Percentiles rank a stretch among this genome's conserved stretches.
Conservation (phyloP, 2,888 invertebrate genomes). For the Cheilosia pagana region DNA sequence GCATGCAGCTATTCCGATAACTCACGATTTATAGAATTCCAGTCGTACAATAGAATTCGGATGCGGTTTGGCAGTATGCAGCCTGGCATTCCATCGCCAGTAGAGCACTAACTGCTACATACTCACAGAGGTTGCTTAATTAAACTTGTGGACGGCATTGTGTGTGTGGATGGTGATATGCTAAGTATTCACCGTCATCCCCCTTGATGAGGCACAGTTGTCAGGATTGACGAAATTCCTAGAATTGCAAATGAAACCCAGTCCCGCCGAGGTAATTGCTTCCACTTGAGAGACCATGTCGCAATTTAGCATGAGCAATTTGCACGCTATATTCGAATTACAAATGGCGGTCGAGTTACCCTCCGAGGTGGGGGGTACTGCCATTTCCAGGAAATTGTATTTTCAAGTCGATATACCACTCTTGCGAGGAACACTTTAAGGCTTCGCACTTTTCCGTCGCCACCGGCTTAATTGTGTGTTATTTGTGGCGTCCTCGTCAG, state of each 20-base stretch:
- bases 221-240: constrained; percentile 48
- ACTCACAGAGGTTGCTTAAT: constrained; percentile 31
- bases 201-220: background rate
- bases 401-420: constrained; percentile 35
- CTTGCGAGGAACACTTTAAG: constrained; percentile 57
- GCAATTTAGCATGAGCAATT: constrained; percentile 72
- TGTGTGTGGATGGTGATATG: constrained; percentile 27
- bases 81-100: constrained; percentile 56
- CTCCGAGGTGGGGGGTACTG: background rate
- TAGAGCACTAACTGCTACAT: constrained; percentile 27
- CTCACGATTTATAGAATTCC: constrained; percentile 74
- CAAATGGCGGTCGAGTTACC: constrained; percentile 40
- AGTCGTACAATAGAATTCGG: constrained; percentile 51
- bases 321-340: constrained; percentile 71
- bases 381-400: constrained; percentile 59
- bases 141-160: constrained; percentile 15
- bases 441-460: constrained; percentile 56
- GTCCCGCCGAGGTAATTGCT: constrained; percentile 54
- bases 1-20: constrained; percentile 67
- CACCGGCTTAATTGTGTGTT: constrained; percentile 39
- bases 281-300: constrained; percentile 61
- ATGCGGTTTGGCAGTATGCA: constrained; percentile 40
- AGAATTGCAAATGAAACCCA: constrained; percentile 54
- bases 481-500: constrained; percentile 56
- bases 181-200: constrained; percentile 53